A percentile compares a stretch with the other conserved stretches of the same genome.
Conservation (phyloP, 2,113 vertebrate species). For the Lophochroa leadbeateri region DNA sequence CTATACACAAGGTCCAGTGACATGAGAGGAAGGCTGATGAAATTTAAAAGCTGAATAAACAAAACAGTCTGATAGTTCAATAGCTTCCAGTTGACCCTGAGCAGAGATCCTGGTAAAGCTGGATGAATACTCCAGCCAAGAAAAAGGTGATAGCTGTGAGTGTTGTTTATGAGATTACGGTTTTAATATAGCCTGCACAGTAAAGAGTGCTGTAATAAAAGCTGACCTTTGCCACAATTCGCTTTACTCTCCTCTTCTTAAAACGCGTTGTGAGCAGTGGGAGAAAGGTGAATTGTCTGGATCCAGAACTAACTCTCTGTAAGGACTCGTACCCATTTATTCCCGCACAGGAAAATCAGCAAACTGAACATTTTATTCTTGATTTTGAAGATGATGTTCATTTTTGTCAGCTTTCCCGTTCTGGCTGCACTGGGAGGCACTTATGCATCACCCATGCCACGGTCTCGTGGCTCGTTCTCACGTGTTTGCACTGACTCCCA, state of each 20-base stretch:
- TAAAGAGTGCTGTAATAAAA: slow-evolving; percentile 14
- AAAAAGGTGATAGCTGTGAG: background rate
- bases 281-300: background rate
- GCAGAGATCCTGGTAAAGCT: background rate
- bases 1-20: background rate
- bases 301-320: background rate
- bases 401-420: background rate
- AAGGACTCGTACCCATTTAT: background rate
- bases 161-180: background rate
- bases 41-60: slow-evolving; percentile 2
- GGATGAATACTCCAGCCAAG: background rate
- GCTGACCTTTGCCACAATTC: background rate
- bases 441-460: fast-evolving
- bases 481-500: background rate
- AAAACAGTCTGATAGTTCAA: background rate
- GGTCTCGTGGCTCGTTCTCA: background rate
- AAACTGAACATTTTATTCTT: background rate
- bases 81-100: background rate
- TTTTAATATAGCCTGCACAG: background rate
- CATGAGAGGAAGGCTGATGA: background rate
- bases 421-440: background rate
- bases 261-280: background rate
- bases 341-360: background rate
- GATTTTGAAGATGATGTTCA: background rate
- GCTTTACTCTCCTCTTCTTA: background rate